Evolutionary conservation across 1,140 invertebrate genomes (phyloP).

Genomic region (Ceratina calcarata): DNA sequence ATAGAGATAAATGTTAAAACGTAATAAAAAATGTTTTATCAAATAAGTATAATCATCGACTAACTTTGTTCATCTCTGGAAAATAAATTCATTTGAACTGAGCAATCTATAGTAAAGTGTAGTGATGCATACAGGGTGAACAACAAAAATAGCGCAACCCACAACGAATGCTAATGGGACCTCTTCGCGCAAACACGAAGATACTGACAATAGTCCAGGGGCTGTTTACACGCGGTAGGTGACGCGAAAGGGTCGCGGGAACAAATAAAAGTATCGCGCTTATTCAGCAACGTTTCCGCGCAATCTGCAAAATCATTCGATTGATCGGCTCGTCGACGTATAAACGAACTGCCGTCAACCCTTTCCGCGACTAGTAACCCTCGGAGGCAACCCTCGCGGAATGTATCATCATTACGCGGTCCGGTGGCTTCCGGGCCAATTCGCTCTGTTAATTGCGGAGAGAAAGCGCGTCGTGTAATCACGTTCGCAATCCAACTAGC

Average conservation of each 20-base stretch:
- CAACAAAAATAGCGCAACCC: no score
- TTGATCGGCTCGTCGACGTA: constrained; percentile 45
- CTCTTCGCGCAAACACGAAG: no score
- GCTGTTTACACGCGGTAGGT: neutral
- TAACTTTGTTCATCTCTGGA: no score
- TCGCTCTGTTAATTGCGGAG: constrained; percentile 65
- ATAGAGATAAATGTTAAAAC: no score
- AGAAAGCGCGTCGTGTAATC: constrained; percentile 62
- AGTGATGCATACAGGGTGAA: no score
- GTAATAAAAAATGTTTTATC: no score
- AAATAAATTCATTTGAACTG: no score
- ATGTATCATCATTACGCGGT: constrained; percentile 69
- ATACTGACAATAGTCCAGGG: neutral
- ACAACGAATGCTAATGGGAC: no score
- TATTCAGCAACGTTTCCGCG: constrained; percentile 39
- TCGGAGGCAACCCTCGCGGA: constrained; percentile 51
- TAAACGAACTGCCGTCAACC: constrained; percentile 56
- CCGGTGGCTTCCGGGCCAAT: constrained; percentile 55
- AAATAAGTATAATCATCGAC: no score
- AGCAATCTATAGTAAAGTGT: no score
- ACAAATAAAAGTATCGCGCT: constrained; percentile 38
- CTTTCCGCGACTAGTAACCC: constrained; percentile 38
- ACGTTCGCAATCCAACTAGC: constrained; percentile 43
- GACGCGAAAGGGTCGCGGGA: neutral
- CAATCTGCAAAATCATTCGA: constrained; percentile 56